Base-by-base conservation (phyloP, 2,113 vertebrate genomes). In the Solea solea region DNA sequence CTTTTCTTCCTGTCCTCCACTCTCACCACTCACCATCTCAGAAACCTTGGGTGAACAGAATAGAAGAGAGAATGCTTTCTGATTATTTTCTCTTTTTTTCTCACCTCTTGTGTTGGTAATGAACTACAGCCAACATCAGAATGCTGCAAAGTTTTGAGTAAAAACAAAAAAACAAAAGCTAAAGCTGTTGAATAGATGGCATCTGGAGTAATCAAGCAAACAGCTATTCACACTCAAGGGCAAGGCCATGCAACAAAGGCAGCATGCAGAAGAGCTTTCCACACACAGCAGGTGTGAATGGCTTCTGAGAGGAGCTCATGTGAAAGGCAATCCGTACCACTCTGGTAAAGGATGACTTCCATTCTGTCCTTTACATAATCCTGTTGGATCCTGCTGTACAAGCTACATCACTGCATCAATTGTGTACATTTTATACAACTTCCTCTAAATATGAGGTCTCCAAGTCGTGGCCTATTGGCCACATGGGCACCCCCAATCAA, bases 171-270 rank as follows among this genome's bases (percentile, higher is more conserved):
- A 63, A 64, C 40, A 79, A 76, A 69, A 66, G 50, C 56, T 28
- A 34, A 58, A 45, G 51, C 41, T 34, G 49, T 0, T 82, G 55
- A 78, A 76, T 68, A 40, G 39, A 50, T 54, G 67, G 72, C 58
- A 64, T 59, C 55, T 69, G 59, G 61, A 69, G 56, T 69, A 69
- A 76, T 82, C 48, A 70, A 76, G 71, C 42, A 67, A 79, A 68
- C 64, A 67, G 45, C 77, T 59, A 72, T 76, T 81, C 52, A 78
- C 34, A 7, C 27, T 78, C 52, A 69, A 77, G 74, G 74, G n/a
- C 80, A 76, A 82, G 56, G 66, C 54, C 9, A 14, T 21, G 54
- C 65, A 79, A 74, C 57, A 80, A 70, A 77, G 49, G 44, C 48
- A 11, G 42, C 8, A 10, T 7, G 50, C 46, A 48, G 53, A 62